phyloP scores from a whole-genome alignment of 2,888 invertebrate species.

The Aphrophora alni region DNA sequence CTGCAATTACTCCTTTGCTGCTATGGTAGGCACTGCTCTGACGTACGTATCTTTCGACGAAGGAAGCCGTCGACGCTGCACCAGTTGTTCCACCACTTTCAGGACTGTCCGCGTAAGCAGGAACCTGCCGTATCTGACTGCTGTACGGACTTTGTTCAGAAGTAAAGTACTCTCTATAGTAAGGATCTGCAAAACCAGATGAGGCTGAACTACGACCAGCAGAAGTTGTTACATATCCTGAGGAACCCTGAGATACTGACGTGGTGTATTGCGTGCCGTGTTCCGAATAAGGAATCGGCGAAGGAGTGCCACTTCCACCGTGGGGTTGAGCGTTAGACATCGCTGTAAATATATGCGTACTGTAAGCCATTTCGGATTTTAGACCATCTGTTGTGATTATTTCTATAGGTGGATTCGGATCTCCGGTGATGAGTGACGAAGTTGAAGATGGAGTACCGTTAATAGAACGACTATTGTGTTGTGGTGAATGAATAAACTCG shows the following conservation, averaged over 20 bases:
- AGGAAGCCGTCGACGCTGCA: conserved; percentile 64
- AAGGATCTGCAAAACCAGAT: conserved; percentile 73
- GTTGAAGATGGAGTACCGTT: conserved; percentile 66
- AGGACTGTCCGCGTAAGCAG: conserved; percentile 56
- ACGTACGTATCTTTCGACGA: conserved; percentile 72
- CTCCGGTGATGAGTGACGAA: conserved; percentile 68
- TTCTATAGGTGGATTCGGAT: conserved; percentile 59
- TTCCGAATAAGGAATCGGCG: conserved; percentile 66
- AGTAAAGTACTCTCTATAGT: conserved; percentile 82
- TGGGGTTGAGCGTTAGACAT: conserved; percentile 55
- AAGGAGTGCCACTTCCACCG: conserved; percentile 63
- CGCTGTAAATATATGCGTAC: conserved; percentile 73
- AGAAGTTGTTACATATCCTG: conserved; percentile 57
- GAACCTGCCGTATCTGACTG: conserved; percentile 50
- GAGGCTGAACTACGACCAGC: conserved; percentile 59
- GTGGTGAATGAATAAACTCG: conserved; percentile 63
- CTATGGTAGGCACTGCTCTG: conserved; percentile 69
- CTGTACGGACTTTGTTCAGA: conserved; percentile 56
- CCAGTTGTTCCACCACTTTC: conserved; percentile 61
- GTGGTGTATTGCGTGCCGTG: conserved; percentile 56
- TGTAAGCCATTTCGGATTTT: conserved; percentile 67
- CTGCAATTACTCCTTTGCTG: conserved; percentile 73
- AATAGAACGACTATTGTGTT: conserved; percentile 71
- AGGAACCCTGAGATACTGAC: conserved; percentile 49
- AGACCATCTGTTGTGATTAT: conserved; percentile 59